Percentiles rank a stretch among this genome's conserved stretches.
phyloP scores from a whole-genome alignment of 30 jellyfish, hydroid and myxozoan species.

The Morbakka virulenta region DNA sequence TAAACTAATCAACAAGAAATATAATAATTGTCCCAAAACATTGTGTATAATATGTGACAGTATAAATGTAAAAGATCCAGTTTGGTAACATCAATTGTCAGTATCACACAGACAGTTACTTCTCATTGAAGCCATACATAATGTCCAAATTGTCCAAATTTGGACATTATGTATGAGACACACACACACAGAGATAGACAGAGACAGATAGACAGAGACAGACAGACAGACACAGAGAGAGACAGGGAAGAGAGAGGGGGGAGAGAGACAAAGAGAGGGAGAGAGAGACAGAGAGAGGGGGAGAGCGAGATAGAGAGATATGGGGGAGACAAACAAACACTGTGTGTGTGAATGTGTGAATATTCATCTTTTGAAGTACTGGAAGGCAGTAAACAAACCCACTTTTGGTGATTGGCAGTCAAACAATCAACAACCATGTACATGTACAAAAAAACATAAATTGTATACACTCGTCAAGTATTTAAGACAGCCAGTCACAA shows the following conservation, averaged over 20 bases:
- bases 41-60: background rate
- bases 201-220: background rate
- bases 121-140: no score
- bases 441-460: no score
- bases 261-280: background rate
- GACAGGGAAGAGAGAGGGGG: background rate
- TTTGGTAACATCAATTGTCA: background rate
- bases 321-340: background rate
- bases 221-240: background rate
- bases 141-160: no score
- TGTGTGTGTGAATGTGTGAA: background rate
- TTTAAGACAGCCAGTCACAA: no score
- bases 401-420: no score
- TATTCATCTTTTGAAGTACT: background rate
- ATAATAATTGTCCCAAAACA: background rate
- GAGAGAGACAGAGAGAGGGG: background rate
- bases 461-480: no score
- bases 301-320: background rate
- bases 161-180: no score
- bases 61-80: background rate
- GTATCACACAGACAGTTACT: background rate
- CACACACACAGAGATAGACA: background rate
- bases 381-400: no score
- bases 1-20: background rate
- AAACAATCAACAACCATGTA: no score